Evolutionary conservation across 2,888 invertebrate species (phyloP).

Genomic region (Villa cingulata): DNA sequence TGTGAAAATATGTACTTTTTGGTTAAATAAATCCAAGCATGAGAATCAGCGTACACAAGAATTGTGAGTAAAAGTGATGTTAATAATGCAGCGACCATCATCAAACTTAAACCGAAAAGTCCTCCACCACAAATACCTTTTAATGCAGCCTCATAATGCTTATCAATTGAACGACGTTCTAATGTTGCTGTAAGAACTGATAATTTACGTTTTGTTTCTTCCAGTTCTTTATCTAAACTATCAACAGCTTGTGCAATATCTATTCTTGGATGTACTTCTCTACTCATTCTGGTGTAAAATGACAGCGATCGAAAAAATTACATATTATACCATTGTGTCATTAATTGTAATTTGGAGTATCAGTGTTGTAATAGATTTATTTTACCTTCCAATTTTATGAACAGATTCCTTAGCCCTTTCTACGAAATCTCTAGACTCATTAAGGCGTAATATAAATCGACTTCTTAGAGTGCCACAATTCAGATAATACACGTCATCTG

Average conservation of each 20-base stretch:
- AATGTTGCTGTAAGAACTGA: constrained; percentile 48
- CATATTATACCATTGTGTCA: too few species aligned
- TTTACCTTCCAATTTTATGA: constrained; percentile 29
- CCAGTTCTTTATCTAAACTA: constrained; percentile 31
- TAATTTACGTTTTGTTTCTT: constrained; percentile 32
- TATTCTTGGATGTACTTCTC: constrained; percentile 33
- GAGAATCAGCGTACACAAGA: constrained; percentile 86
- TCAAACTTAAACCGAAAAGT: constrained; percentile 67
- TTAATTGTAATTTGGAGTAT: background rate
- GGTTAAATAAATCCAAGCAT: constrained; percentile 91
- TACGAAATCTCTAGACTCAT: constrained; percentile 34
- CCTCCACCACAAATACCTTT: constrained; percentile 71
- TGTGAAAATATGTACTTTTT: constrained; percentile 50
- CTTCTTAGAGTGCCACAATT: constrained; percentile 35
- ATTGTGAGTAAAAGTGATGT: constrained; percentile 83
- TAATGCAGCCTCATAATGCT: constrained; percentile 66
- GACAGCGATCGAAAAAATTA: too few species aligned
- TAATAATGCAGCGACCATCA: constrained; percentile 74
- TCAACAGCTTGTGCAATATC: constrained; percentile 29
- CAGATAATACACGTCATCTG: constrained; percentile 32
- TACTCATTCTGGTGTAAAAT: constrained; percentile 28
- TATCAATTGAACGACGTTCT: constrained; percentile 70
- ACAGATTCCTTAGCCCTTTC: constrained; percentile 35
- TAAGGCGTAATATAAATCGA: constrained; percentile 35
- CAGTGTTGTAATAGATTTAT: constrained; percentile 1